A percentile compares a stretch with the other conserved stretches of the same genome.
phyloP scores from a whole-genome alignment of 2,797 vertebrate species.

The Morus bassanus region DNA sequence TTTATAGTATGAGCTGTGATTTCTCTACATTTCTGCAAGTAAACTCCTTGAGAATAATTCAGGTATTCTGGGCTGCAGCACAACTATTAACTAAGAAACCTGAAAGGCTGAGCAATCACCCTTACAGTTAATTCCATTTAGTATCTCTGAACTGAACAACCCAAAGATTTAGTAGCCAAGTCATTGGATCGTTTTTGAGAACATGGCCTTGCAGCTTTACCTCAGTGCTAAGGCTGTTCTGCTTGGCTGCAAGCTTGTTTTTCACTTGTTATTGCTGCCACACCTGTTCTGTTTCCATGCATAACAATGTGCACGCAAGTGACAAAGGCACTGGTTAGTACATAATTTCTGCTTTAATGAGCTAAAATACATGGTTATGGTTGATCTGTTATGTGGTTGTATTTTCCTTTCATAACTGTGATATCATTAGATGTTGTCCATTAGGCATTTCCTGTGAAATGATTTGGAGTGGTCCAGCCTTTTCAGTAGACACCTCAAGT shows the following conservation, averaged over 20 bases:
- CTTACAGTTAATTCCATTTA: background rate
- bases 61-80: background rate
- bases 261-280: background rate
- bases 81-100: background rate
- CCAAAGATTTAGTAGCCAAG: background rate
- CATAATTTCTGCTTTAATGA: background rate
- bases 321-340: background rate
- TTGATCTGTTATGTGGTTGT: background rate
- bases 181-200: background rate
- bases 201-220: background rate
- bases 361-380: background rate
- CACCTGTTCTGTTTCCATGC: background rate
- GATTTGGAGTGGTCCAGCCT: background rate
- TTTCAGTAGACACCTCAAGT: background rate
- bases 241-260: background rate
- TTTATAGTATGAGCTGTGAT: background rate
- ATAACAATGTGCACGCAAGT: background rate
- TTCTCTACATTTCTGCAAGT: background rate
- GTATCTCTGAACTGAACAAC: background rate
- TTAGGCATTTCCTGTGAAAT: background rate
- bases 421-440: background rate
- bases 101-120: background rate
- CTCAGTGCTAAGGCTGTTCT: background rate
- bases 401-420: background rate
- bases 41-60: background rate